phyloP scores from a whole-genome alignment of 1,140 invertebrate genomes.

The Neodiprion virginianus region DNA sequence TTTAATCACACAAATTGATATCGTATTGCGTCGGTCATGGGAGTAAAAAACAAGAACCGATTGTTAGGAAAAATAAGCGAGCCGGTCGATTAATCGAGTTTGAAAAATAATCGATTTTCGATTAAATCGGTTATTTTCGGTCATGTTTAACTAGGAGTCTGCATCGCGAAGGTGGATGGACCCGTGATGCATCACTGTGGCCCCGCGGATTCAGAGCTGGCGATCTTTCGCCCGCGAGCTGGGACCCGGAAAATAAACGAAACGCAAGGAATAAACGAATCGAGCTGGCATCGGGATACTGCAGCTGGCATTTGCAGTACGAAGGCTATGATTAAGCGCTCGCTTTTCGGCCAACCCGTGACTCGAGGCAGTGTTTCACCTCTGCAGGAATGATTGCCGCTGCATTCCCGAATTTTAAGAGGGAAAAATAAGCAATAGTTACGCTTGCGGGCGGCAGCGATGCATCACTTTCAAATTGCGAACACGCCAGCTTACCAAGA shows the following conservation, averaged over 20 bases:
- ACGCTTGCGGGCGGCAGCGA: not conserved
- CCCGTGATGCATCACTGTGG: not conserved
- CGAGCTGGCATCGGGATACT: not conserved
- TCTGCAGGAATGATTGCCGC: not conserved
- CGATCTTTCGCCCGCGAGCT: not conserved
- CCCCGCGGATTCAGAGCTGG: not conserved
- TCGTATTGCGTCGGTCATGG: too few relatives aligned
- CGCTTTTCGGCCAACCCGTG: not conserved
- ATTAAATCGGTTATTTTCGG: too few relatives aligned
- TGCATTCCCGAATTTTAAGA: not conserved
- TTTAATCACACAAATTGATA: too few relatives aligned
- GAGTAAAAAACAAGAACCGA: too few relatives aligned
- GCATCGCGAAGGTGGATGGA: not conserved
- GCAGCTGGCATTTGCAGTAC: not conserved
- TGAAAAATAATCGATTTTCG: too few relatives aligned
- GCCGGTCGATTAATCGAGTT: too few relatives aligned
- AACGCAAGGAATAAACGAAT: not conserved
- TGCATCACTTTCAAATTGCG: not conserved
- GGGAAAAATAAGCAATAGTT: too few relatives aligned
- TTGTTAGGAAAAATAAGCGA: too few relatives aligned
- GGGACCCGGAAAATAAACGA: not conserved
- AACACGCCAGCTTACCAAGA: too few relatives aligned
- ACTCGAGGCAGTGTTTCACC: not conserved
- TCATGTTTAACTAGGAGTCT: not conserved
- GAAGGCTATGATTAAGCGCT: not conserved